phyloP scores from a whole-genome alignment of 2,797 vertebrate species.

The Falco cherrug region DNA sequence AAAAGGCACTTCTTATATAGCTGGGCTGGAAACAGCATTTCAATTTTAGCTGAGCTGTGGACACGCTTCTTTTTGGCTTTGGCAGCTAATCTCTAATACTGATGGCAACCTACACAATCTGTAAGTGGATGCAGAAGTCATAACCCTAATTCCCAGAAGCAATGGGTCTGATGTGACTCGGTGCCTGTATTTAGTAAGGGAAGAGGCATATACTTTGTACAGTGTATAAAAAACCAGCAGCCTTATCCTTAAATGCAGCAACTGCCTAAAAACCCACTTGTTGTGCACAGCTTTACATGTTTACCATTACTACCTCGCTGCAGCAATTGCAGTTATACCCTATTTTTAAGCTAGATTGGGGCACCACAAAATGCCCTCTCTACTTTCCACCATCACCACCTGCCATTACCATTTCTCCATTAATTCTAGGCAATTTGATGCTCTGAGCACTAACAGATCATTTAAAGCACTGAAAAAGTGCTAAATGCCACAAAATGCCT shows the following conservation, averaged over 20 bases:
- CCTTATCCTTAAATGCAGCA: neutral
- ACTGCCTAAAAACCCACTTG: neutral
- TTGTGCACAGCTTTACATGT: fast-evolving
- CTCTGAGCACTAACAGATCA: neutral
- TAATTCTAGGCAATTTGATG: neutral
- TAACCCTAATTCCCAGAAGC: neutral
- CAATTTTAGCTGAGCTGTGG: neutral
- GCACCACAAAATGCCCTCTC: neutral
- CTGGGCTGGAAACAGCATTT: neutral
- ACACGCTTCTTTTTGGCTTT: neutral
- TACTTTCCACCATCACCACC: neutral
- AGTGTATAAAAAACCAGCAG: neutral
- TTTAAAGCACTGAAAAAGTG: neutral
- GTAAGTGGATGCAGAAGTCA: neutral
- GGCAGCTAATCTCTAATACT: neutral
- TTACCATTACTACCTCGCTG: neutral
- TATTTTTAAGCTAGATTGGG: neutral
- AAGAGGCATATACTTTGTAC: neutral
- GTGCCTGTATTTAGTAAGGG: neutral
- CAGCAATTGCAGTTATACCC: neutral
- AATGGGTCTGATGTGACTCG: neutral
- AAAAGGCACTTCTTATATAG: neutral
- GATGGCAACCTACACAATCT: neutral
- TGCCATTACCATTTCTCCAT: neutral
- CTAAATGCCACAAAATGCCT: neutral